Evolutionary conservation across 1,140 invertebrate species (phyloP), one percentile per base, ranked within the genome.

Genomic region (Tachypleus tridentatus): DNA sequence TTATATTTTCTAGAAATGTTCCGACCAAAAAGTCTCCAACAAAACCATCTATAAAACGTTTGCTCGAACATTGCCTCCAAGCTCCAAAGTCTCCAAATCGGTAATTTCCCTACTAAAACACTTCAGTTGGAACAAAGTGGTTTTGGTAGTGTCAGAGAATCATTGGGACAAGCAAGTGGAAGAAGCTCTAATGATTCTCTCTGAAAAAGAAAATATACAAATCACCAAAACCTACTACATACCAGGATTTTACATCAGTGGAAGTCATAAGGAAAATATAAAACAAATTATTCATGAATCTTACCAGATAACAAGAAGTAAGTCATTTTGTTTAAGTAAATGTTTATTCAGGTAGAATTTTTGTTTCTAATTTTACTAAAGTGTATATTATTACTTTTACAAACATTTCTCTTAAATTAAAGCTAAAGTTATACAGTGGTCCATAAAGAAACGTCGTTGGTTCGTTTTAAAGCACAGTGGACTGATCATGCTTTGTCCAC

Each of bases 31-130:
- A 57, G 86, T 89, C 3, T 87, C 85, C 0, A 81, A 88, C 71
- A 87, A 87, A 71, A 57, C 60, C 4, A 81, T 86, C 0, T 93
- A 89, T 72, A 81, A 84, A 9, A 94, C 91, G 0, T 93, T 93
- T 75, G 88, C 90, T 0, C 77, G 91, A 57, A 94, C 91, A 0
- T 79, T 91, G 52, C 89, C 91, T 0, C 88, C 90, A 3, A 87
- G 87, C 3, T 86, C 84, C 56, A 82, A 85, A 75, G 83, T 89
- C 4, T 70, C 67, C 51, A 72, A 71, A 64, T 71, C 71, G 3
- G 83, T 91, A 0, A 84, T 89, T 3, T 83, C 87, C 0, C 76
- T 91, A 8, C 75, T 91, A 56, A 82, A 82, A 70, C 81, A 83
- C 0, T 89, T 87, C 75, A 75, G 81, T 0, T 91, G 88, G 88